Conservation (phyloP, 1,140 invertebrate species). For the Neodiprion lecontei region DNA sequence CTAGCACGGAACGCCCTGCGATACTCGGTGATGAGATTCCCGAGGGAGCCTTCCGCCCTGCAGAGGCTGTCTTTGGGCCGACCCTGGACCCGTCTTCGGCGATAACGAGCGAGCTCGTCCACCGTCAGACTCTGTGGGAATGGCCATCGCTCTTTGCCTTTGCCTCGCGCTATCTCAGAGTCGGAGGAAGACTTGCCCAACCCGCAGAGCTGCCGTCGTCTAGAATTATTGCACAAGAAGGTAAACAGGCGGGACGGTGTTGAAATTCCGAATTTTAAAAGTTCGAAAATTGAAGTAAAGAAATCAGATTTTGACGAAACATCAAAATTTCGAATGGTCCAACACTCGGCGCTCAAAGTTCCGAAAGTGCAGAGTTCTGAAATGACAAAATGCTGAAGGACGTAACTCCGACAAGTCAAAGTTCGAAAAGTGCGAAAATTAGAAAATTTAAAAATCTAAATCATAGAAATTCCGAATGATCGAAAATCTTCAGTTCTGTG, state of each 20-base stretch:
- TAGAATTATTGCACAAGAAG: slow-evolving; percentile 12
- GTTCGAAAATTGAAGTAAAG: no score
- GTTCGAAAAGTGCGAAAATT: no score
- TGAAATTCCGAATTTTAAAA: slow-evolving; percentile 22
- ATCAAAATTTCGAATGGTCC: no score
- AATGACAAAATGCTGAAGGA: not conserved
- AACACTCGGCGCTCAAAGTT: no score
- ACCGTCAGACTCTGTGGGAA: slow-evolving; percentile 64
- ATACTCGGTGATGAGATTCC: slow-evolving; percentile 49
- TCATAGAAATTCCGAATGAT: no score
- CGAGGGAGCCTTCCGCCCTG: slow-evolving; percentile 24
- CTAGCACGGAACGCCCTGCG: slow-evolving; percentile 45
- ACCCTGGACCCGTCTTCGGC: slow-evolving; percentile 54
- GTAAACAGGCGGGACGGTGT: not conserved
- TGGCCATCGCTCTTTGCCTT: slow-evolving; percentile 44
- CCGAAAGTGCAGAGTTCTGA: not conserved
- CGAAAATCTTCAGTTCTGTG: no score
- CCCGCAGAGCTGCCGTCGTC: slow-evolving; percentile 20
- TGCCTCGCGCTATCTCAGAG: slow-evolving; percentile 51
- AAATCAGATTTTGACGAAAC: no score
- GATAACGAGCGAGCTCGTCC: slow-evolving; percentile 63
- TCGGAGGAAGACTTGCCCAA: slow-evolving; percentile 47
- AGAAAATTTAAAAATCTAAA: no score
- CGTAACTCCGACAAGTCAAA: no score
- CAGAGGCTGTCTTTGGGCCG: slow-evolving; percentile 51